Evolutionary conservation across 2,797 vertebrate genomes (phyloP), one percentile per base, ranked within the genome.

Genomic region (Silurus lanzhouensis): DNA sequence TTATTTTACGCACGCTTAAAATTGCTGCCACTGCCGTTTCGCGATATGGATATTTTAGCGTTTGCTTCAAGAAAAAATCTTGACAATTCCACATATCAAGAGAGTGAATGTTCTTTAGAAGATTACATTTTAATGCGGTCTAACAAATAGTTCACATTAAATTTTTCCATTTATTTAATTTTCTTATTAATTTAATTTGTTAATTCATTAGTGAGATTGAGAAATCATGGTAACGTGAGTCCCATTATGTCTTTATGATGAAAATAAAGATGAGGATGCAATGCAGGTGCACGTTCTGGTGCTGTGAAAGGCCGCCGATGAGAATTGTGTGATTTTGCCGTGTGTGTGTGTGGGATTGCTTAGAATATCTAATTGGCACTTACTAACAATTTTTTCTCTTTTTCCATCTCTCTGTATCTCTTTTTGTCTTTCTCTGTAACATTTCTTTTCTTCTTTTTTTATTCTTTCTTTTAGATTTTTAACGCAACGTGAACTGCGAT

Each of bases 401-500:
- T 78, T 55, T 74, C 71, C 7, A 52, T 70, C 14, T 55, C 0
- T 88, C 74, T 88, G 63, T 27, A 80, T 66, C 85, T 81, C 55
- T 0, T 89, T 89, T 12, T 55, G 5, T 78, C 2, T 85, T 64
- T 55, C 61, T 25, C 20, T 79, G 48, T 52, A 52, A 52, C 10
- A 52, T 52, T 7, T 52, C 48, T 52, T 4, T 20, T 10, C 80
- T 27, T 79, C 74, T 74, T 46, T 70, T 70, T 22, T 55, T 1
- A 87, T 64, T 88, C 52, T 27, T 81, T 63, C 86, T 78, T 55
- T 0, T 89, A 99, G 98, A 92, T 99, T 99, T 93, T 93, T 99
- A 79, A 99, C 98, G 0, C 99, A 99, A 92, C 92, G 98, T 52
- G 98, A 99, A 63, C 98, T 99, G 92, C 97, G 98, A 91, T 93